phyloP scores from a whole-genome alignment of 2,113 vertebrate genomes.

The Notothenia rossii region DNA sequence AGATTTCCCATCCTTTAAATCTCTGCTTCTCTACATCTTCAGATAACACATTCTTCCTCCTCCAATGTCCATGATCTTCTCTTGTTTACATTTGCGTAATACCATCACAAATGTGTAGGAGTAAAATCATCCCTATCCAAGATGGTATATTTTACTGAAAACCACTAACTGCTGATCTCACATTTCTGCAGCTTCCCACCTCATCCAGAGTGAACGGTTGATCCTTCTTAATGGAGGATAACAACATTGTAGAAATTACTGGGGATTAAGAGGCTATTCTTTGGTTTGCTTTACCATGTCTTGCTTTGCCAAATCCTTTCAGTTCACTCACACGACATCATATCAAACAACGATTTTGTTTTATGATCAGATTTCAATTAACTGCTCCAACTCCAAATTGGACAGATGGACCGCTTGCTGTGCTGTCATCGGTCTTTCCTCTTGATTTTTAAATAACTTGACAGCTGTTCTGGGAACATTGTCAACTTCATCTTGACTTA shows the following conservation, averaged over 20 bases:
- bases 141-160: slow-evolving; percentile 13
- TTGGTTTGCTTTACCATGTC: slow-evolving; percentile 45
- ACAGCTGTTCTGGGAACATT: slow-evolving; percentile 37
- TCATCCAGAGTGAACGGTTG: slow-evolving; percentile 54
- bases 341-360: slow-evolving; percentile 4
- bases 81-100: slow-evolving; percentile 41
- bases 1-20: neutral
- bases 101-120: neutral
- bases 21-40: neutral
- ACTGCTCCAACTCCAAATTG: no score
- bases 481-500: slow-evolving; percentile 14
- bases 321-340: slow-evolving; percentile 27
- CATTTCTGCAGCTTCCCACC: slow-evolving; percentile 48
- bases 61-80: neutral
- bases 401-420: no score
- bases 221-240: slow-evolving; percentile 62
- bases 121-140: slow-evolving; percentile 6
- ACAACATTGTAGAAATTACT: slow-evolving; percentile 33
- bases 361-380: no score
- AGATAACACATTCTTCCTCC: slow-evolving; percentile 17
- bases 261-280: slow-evolving; percentile 45
- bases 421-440: no score
- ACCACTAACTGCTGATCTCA: slow-evolving; percentile 23
- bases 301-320: slow-evolving; percentile 40
- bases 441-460: slow-evolving; percentile 31